Conservation (phyloP, 2,797 vertebrate genomes). For the Perdix hodgsoniae region DNA sequence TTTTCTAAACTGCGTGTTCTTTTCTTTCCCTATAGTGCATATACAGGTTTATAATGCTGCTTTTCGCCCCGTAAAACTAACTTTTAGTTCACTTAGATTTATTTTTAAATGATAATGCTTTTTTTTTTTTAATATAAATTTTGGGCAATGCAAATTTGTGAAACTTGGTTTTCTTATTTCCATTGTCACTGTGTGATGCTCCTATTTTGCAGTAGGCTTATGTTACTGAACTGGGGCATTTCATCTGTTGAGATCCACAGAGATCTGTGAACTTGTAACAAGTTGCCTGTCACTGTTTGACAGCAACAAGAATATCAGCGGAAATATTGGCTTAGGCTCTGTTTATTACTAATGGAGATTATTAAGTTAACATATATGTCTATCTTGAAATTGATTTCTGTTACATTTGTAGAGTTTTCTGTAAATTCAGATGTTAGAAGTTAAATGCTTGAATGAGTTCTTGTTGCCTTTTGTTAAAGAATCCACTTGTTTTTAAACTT, state of each 20-base stretch:
- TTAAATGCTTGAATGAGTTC: background rate
- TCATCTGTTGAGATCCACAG: background rate
- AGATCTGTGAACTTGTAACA: too few species aligned
- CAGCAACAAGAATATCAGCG: background rate
- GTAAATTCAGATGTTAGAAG: background rate
- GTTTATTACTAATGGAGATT: background rate
- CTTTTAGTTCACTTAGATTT: background rate
- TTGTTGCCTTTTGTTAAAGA: background rate
- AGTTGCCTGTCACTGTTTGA: background rate
- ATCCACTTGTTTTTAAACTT: background rate
- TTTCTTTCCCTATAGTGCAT: background rate
- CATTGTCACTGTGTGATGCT: background rate
- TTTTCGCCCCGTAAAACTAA: background rate
- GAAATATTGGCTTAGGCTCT: background rate
- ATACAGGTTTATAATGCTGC: background rate
- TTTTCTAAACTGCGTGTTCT: background rate
- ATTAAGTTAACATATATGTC: too few species aligned
- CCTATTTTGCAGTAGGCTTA: background rate
- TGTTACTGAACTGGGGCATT: background rate
- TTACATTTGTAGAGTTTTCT: background rate
- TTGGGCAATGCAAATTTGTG: background rate
- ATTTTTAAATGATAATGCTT: background rate
- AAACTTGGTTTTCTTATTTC: background rate
- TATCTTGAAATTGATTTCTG: background rate
- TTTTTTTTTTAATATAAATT: background rate